A percentile compares a stretch with the other conserved stretches of the same genome.
Evolutionary conservation across 2,888 invertebrate species (phyloP).

Genomic region (Rotaria macrura): DNA sequence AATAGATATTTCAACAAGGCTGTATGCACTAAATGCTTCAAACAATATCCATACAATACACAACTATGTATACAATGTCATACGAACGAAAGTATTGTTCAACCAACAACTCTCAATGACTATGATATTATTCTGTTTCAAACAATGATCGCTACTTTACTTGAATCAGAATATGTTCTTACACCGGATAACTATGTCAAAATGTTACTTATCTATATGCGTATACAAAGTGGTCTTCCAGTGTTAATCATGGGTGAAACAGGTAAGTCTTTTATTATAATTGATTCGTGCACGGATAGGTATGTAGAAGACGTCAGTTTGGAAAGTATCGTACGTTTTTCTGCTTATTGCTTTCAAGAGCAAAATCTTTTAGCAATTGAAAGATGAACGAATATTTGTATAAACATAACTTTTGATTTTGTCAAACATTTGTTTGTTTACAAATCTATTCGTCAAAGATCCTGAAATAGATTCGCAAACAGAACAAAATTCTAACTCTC

Average conservation of each 20-base stretch:
- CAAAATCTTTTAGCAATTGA: no score
- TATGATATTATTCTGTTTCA: not conserved
- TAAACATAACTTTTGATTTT: no score
- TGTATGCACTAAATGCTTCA: not conserved
- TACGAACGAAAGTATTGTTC: not conserved
- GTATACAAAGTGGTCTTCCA: slow-evolving; percentile 45
- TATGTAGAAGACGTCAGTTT: no score
- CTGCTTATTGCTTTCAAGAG: no score
- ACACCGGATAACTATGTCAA: slow-evolving; percentile 47
- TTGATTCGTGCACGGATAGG: no score
- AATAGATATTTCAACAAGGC: not conserved
- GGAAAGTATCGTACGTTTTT: no score
- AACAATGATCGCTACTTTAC: not conserved
- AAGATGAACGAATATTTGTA: no score
- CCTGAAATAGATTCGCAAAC: no score
- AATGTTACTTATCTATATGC: slow-evolving; percentile 45
- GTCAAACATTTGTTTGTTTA: no score
- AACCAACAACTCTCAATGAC: not conserved
- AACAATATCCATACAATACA: not conserved
- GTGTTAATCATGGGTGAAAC: slow-evolving; percentile 48
- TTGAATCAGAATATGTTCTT: slow-evolving; percentile 38
- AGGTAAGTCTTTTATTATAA: slow-evolving; percentile 38
- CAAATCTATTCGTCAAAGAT: no score
- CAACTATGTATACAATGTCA: not conserved
- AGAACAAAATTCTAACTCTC: not conserved